These are phyloP conservation scores for Myrmecophaga tridactyla DNA, from an alignment of 2,113 vertebrate genomes.

Conservation along the genomic window DNA sequence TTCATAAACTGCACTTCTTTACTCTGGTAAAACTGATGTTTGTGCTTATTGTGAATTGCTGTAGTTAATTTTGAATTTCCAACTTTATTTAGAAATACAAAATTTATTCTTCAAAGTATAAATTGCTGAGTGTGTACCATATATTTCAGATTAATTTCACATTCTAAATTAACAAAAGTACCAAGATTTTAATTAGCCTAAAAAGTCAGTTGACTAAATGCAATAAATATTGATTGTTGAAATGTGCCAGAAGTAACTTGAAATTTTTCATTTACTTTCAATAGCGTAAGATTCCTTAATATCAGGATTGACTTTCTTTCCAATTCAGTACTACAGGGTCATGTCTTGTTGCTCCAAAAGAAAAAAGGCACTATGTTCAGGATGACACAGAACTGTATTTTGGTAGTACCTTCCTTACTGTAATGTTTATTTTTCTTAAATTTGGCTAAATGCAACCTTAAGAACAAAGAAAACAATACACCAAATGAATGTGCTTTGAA, in stretches of 20 bases:
- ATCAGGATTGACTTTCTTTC: slow-evolving; percentile 49
- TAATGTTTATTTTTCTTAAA: slow-evolving; percentile 22
- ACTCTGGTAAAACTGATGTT: slow-evolving; percentile 73
- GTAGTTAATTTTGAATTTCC: slow-evolving; percentile 67
- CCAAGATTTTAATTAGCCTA: slow-evolving; percentile 64
- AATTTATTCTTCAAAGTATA: slow-evolving; percentile 56
- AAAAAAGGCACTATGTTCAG: slow-evolving; percentile 23
- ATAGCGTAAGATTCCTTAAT: slow-evolving; percentile 44
- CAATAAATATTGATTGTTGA: slow-evolving; percentile 62
- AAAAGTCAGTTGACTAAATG: slow-evolving; percentile 54
- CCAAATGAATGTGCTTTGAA: slow-evolving; percentile 64
- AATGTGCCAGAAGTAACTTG: slow-evolving; percentile 54
- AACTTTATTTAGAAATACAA: slow-evolving; percentile 58
- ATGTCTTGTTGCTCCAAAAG: slow-evolving; percentile 4
- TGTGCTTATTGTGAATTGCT: slow-evolving; percentile 69
- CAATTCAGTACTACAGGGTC: slow-evolving; percentile 53
- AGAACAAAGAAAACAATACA: slow-evolving; percentile 58
- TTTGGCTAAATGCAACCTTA: slow-evolving; percentile 40
- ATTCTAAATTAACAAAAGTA: slow-evolving; percentile 64
- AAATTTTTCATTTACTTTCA: slow-evolving; percentile 71
- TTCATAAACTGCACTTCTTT: slow-evolving; percentile 74
- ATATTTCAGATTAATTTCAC: slow-evolving; percentile 67
- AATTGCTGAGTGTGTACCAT: slow-evolving; percentile 46
- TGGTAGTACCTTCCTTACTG: slow-evolving; percentile 29
- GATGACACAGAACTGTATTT: slow-evolving; percentile 44